Conservation (phyloP, 2,113 vertebrate genomes). For the Gobiocypris rarus region DNA sequence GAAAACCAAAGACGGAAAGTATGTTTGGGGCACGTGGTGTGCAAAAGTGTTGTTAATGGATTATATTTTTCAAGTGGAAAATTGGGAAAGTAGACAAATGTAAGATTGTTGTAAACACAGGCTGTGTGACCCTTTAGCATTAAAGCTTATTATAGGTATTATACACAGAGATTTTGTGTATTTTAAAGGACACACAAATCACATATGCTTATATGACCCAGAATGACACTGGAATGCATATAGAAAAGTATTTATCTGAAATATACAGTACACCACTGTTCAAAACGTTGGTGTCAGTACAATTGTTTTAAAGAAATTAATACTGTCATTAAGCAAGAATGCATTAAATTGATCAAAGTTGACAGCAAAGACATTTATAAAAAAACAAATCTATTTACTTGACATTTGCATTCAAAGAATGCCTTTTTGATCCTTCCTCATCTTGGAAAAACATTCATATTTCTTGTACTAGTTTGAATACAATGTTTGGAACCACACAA, state of each 20-base stretch:
- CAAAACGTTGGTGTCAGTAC: neutral
- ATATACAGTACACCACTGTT: neutral
- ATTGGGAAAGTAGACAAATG: neutral
- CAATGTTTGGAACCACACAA: conserved; percentile 59
- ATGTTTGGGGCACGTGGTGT: neutral
- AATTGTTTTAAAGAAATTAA: neutral
- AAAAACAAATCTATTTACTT: neutral
- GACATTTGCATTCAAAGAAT: neutral
- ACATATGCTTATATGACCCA: neutral
- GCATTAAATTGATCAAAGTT: neutral
- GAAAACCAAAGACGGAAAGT: neutral
- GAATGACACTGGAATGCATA: conserved; percentile 41
- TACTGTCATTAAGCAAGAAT: neutral
- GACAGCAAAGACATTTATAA: neutral
- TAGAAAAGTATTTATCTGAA: conserved; percentile 46
- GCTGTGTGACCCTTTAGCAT: neutral
- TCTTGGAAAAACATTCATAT: conserved; percentile 57
- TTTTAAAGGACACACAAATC: neutral
- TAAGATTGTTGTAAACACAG: neutral
- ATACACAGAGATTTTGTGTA: neutral
- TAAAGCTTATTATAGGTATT: neutral
- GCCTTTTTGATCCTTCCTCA: conserved; percentile 43
- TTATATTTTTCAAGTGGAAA: neutral
- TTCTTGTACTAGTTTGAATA: conserved; percentile 54
- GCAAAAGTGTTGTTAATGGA: neutral